Conservation (phyloP, 2,888 invertebrate species). For the Pyrgus malvae region DNA sequence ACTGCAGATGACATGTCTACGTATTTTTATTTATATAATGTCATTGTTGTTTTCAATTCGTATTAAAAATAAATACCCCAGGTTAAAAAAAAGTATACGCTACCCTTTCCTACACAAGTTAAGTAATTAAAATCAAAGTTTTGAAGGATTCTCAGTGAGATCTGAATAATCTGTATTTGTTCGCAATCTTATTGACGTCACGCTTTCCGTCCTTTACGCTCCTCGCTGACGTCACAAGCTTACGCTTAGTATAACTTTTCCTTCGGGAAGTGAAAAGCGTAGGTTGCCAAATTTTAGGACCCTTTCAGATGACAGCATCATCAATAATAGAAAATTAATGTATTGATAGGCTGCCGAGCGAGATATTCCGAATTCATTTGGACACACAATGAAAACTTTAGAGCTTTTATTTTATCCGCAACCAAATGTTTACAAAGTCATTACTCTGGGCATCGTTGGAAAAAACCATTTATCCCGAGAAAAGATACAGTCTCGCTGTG, state of each 20-base stretch:
- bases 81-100: no score
- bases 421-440: constrained; percentile 5
- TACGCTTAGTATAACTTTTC: constrained; percentile 36
- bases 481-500: constrained; percentile 15
- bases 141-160: no score
- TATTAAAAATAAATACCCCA: no score
- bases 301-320: neutral
- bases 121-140: no score
- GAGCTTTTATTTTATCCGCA: neutral
- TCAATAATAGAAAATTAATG: neutral
- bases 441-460: neutral
- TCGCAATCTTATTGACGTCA: constrained; percentile 30
- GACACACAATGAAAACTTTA: neutral
- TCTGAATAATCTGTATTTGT: no score
- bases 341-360: neutral
- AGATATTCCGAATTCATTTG: constrained; percentile 1
- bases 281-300: constrained; percentile 16
- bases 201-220: constrained; percentile 26
- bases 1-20: no score
- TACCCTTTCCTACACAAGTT: no score
- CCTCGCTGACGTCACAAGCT: constrained; percentile 50
- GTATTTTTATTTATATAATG: no score
- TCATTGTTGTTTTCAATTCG: no score
- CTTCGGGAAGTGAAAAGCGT: constrained; percentile 23
- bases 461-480: constrained; percentile 16